Conservation (phyloP, 64 coral and sea anemone genomes). For the Dendrophyllia cribrosa region DNA sequence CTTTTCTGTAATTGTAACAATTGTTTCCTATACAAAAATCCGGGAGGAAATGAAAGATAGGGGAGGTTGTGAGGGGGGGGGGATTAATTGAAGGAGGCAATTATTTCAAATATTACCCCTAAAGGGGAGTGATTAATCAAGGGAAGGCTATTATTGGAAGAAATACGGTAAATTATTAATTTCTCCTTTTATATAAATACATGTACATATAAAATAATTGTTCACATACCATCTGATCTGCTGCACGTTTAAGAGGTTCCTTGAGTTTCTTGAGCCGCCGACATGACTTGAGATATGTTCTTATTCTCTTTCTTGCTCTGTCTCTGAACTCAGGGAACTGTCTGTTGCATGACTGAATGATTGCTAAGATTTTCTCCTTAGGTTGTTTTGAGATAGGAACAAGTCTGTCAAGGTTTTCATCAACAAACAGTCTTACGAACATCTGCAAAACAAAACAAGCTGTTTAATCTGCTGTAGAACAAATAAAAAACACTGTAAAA, state of each 20-base stretch:
- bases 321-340: constrained; percentile 99
- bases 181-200: not conserved
- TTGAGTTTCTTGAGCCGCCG: constrained; percentile 94
- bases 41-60: no score
- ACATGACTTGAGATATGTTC: constrained; percentile 98
- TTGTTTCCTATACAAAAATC: no score
- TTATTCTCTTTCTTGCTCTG: constrained; percentile 96
- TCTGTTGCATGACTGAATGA: constrained; percentile 98
- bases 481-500: not conserved
- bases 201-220: no score
- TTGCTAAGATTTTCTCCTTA: constrained; percentile 98
- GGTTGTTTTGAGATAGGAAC: constrained; percentile 99
- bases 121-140: no score
- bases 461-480: not conserved
- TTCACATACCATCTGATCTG: constrained; percentile 95
- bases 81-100: no score
- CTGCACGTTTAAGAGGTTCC: constrained; percentile 92
- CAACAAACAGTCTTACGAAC: constrained; percentile 98
- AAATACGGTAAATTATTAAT: no score
- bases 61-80: no score
- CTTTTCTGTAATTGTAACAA: no score
- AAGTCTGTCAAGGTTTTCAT: constrained; percentile 98
- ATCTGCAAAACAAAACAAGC: constrained; percentile 54
- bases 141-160: not conserved
- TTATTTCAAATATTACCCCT: no score